A percentile compares a stretch with the other conserved stretches of the same genome.
Evolutionary conservation across 2,888 invertebrate species (phyloP).

Genomic region (Netelia virgata): DNA sequence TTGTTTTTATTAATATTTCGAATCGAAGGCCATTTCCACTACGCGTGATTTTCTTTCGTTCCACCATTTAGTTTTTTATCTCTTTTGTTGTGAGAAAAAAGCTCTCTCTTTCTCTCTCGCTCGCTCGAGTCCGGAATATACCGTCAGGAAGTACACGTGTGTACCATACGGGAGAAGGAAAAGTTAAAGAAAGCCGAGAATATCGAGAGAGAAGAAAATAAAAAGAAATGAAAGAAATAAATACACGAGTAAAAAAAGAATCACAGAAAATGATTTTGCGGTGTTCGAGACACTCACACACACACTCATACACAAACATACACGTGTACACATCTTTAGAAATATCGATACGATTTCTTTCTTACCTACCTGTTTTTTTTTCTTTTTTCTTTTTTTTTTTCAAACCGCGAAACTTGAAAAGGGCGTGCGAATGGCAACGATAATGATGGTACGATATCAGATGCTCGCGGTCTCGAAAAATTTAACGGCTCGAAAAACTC

Average conservation of each 20-base stretch:
- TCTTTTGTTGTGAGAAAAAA: constrained; percentile 21
- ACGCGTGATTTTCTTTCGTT: neutral
- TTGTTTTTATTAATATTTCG: neutral
- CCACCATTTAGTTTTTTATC: constrained; percentile 9
- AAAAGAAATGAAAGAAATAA: constrained; percentile 2
- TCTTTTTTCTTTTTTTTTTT: neutral
- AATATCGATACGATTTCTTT: constrained; percentile 3
- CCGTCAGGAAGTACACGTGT: constrained; percentile 23
- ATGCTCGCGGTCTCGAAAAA: constrained; percentile 8
- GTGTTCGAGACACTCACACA: constrained; percentile 45
- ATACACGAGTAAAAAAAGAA: neutral
- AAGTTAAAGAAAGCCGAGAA: constrained; percentile 61
- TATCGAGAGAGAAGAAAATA: constrained; percentile 48
- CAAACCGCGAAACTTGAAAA: constrained; percentile 5
- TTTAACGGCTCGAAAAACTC: constrained; percentile 8
- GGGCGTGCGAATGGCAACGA: constrained; percentile 52
- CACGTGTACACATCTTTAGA: neutral
- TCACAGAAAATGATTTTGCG: constrained; percentile 16
- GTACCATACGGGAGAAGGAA: constrained; percentile 27
- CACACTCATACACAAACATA: constrained; percentile 35
- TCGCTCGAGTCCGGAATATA: constrained; percentile 15
- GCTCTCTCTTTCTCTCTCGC: constrained; percentile 3
- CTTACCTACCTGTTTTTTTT: neutral
- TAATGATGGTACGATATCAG: constrained; percentile 43
- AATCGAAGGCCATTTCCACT: neutral